A percentile compares a stretch with the other conserved stretches of the same genome.
Conservation (phyloP, 2,797 vertebrate species). For the Synaphobranchus kaupii region DNA sequence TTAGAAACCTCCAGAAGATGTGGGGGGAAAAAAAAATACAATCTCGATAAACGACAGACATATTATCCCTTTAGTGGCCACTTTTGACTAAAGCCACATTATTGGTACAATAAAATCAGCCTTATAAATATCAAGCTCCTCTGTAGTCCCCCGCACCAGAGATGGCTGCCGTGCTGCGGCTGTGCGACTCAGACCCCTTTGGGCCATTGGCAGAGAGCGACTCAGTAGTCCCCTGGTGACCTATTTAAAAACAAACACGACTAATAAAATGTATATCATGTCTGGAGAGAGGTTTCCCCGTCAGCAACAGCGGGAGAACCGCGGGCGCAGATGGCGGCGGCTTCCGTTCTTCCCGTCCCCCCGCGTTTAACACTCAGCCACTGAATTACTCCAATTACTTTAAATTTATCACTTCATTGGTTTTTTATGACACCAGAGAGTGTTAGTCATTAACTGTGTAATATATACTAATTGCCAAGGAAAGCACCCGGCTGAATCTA, state of each 20-base stretch:
- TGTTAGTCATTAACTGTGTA: slow-evolving; percentile 56
- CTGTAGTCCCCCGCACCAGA: not conserved
- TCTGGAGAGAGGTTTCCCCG: slow-evolving; percentile 14
- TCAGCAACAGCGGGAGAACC: not conserved
- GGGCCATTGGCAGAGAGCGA: slow-evolving; percentile 39
- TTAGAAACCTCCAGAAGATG: slow-evolving; percentile 85
- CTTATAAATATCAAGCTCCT: slow-evolving; percentile 32
- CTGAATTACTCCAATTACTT: slow-evolving; percentile 47
- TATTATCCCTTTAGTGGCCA: slow-evolving; percentile 81
- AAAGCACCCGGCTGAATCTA: slow-evolving; percentile 43
- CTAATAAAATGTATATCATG: slow-evolving; percentile 37
- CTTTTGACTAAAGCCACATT: slow-evolving; percentile 74
- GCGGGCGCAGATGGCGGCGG: slow-evolving; percentile 35
- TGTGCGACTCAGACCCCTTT: not conserved
- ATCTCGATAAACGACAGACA: slow-evolving; percentile 90
- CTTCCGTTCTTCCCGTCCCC: slow-evolving; percentile 27
- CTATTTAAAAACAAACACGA: slow-evolving; percentile 35
- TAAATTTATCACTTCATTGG: slow-evolving; percentile 54
- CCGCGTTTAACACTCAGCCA: slow-evolving; percentile 37
- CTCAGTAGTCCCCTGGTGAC: slow-evolving; percentile 25
- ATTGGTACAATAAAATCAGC: slow-evolving; percentile 48
- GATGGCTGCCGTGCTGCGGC: not conserved
- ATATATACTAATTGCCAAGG: slow-evolving; percentile 57
- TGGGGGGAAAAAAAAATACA: slow-evolving; percentile 74
- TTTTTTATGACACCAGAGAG: slow-evolving; percentile 48